Percentiles rank a stretch among this genome's conserved stretches.
phyloP scores from a whole-genome alignment of 2,888 invertebrate genomes.

The Teleiodes luculella region DNA sequence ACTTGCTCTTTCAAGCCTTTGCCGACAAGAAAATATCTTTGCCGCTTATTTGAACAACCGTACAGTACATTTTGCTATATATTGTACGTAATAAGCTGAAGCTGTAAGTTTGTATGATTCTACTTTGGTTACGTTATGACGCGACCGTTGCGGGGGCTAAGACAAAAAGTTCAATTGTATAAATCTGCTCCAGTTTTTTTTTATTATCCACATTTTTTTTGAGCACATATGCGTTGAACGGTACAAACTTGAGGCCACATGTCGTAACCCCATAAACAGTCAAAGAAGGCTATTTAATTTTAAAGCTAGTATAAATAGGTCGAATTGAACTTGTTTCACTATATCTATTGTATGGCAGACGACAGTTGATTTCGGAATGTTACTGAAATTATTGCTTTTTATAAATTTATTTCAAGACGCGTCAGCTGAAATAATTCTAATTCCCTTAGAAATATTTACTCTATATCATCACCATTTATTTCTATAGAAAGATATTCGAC shows the following conservation, averaged over 20 bases:
- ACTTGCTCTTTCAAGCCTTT: background rate
- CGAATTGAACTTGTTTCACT: background rate
- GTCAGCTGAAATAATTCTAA: too few species aligned
- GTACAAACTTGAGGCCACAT: slow-evolving; percentile 17
- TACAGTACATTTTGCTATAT: background rate
- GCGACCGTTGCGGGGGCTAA: slow-evolving; percentile 40
- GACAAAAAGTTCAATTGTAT: slow-evolving; percentile 42
- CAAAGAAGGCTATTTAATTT: background rate
- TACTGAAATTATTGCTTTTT: too few species aligned
- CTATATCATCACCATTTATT: too few species aligned
- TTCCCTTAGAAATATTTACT: too few species aligned
- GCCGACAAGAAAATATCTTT: background rate
- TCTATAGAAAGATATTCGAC: too few species aligned
- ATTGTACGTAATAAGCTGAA: background rate
- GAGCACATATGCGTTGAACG: slow-evolving; percentile 31
- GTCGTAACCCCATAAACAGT: slow-evolving; percentile 2
- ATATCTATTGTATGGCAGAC: too few species aligned
- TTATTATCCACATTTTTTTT: slow-evolving; percentile 28
- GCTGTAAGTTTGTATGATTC: slow-evolving; percentile 16
- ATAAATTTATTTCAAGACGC: too few species aligned
- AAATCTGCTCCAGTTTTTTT: slow-evolving; percentile 42
- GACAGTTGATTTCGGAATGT: too few species aligned
- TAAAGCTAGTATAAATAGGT: background rate
- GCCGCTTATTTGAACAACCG: background rate
- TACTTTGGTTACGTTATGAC: slow-evolving; percentile 41